These are phyloP conservation scores for Gasterosteus nipponicus DNA, from an alignment of 2,113 vertebrate species.

Conservation along the genomic window DNA sequence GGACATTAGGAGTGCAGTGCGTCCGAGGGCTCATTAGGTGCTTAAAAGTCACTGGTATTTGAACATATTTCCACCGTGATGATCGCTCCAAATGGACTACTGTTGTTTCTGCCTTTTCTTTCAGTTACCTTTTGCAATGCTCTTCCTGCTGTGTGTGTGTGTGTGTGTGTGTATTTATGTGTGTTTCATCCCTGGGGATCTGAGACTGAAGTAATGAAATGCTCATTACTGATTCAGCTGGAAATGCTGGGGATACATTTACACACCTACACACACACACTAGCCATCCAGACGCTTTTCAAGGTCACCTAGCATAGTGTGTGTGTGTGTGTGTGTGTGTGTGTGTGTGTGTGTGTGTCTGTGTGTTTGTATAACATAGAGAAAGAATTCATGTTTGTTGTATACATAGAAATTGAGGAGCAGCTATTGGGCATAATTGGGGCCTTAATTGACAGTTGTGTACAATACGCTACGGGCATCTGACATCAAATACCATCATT, in stretches of 20 bases:
- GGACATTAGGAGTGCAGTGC: not conserved
- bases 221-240: slow-evolving; percentile 83
- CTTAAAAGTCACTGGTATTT: not conserved
- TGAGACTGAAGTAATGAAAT: slow-evolving; percentile 81
- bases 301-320: slow-evolving; percentile 67
- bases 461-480: slow-evolving; percentile 30
- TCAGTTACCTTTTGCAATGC: slow-evolving; percentile 38
- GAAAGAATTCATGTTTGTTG: slow-evolving; percentile 9
- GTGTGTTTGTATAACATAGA: slow-evolving; percentile 14
- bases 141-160: slow-evolving; percentile 43
- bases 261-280: slow-evolving; percentile 62
- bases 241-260: slow-evolving; percentile 78
- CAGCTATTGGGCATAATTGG: slow-evolving; percentile 46
- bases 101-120: not conserved
- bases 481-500: slow-evolving; percentile 44
- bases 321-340: slow-evolving; percentile 27
- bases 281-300: slow-evolving; percentile 53
- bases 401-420: slow-evolving; percentile 31
- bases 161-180: slow-evolving; percentile 51
- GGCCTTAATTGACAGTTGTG: slow-evolving; percentile 53
- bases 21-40: not conserved
- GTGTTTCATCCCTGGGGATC: slow-evolving; percentile 68
- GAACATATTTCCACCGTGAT: not conserved
- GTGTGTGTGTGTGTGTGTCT: slow-evolving; percentile 24
- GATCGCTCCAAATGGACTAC: not conserved